Base-by-base conservation (phyloP, 2,797 vertebrate species). In the Apogon hyalosoma region DNA sequence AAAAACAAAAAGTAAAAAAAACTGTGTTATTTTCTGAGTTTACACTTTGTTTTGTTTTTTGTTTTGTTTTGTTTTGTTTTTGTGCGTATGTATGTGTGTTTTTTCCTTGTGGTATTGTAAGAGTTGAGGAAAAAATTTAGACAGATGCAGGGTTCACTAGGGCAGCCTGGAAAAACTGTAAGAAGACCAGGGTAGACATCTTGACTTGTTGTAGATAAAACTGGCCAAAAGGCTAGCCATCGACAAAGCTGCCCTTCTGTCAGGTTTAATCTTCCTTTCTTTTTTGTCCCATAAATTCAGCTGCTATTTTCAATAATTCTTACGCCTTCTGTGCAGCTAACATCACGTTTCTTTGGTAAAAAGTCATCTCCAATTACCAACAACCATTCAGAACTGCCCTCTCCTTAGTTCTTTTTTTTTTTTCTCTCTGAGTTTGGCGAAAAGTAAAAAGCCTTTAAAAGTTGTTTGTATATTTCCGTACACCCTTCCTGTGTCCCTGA, bases 261-360 rank as follows among this genome's bases (percentile, higher is more conserved):
- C 45, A 39, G 24, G 4, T 16, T 46, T 53, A 51, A 46, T 65
- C 7, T 3, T 31, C 10, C 42, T 68, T 33, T 61, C 46, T 21
- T 47, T 45, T 43, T 70, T n/a, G 67, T 21, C 33, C 11, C 0
- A 36, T 2, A 16, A 47, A 38, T 42, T 39, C 67, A 16, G 59
- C 57, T 58, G 56, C 55, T 52, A 47, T 71, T 62, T 48, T 63
- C 10, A 50, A 6, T 46, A 61, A 48, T 73, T 62, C 7, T 28
- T 50, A 28, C 24, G 4, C 24, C 31, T 46, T 18, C 6, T 12
- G 45, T 2, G 11, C 21, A 15, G 56, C 51, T 51, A 53, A 46
- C 21, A 46, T 63, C 47, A 24, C 13, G 58, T 10, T 15, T 57
- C 38, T 59, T 42, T 58, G 31, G 50, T 68, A 28, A 61, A 64